Evolutionary conservation across 2,888 invertebrate genomes (phyloP).

Genomic region (Philonicus albiceps): DNA sequence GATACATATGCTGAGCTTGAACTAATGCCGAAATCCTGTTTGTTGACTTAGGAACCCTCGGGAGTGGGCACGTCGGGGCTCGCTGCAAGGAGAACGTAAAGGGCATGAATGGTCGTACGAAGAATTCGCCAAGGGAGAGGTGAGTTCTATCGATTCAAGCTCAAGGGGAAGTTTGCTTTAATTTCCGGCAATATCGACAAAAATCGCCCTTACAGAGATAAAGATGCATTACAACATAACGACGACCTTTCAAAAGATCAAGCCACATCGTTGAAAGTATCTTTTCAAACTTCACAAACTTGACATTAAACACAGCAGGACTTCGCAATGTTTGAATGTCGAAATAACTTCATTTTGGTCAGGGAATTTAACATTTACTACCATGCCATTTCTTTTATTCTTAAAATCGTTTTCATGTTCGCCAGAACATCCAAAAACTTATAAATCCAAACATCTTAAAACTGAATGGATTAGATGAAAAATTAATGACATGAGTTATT

Average conservation of each 20-base stretch:
- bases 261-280: not conserved
- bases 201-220: not conserved
- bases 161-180: not conserved
- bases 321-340: not conserved
- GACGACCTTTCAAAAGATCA: not conserved
- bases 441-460: not conserved
- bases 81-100: not conserved
- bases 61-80: not conserved
- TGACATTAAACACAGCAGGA: not conserved
- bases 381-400: not conserved
- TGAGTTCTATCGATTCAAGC: not conserved
- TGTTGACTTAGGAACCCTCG: constrained; percentile 20
- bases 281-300: not conserved
- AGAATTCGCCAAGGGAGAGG: not conserved
- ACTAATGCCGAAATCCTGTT: constrained; percentile 37
- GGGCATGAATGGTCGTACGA: not conserved
- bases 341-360: not conserved
- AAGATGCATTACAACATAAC: not conserved
- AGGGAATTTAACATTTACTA: not conserved
- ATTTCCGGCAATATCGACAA: not conserved
- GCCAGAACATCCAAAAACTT: not conserved
- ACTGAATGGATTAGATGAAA: not conserved
- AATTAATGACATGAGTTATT: too few relatives aligned
- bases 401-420: not conserved
- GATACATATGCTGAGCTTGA: not conserved